Conservation (phyloP, 1,140 invertebrate species). For the Microplitis mediator region DNA sequence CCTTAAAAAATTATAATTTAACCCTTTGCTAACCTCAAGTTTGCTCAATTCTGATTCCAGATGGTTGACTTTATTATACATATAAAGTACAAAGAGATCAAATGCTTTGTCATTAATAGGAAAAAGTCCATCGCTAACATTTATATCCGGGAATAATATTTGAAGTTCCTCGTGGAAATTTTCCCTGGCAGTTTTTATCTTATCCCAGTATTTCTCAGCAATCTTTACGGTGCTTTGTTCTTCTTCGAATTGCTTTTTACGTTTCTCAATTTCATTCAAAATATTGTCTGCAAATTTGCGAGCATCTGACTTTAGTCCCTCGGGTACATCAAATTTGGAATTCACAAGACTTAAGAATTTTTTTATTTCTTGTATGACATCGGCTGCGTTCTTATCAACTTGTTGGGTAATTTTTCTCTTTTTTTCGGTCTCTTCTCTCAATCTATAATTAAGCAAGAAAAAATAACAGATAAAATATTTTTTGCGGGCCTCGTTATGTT, state of each 20-base stretch:
- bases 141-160: conserved; percentile 73
- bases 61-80: conserved; percentile 69
- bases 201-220: conserved; percentile 73
- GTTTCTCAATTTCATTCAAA: conserved; percentile 65
- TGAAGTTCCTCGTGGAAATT: conserved; percentile 76
- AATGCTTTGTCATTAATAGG: conserved; percentile 69
- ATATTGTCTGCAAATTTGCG: conserved; percentile 69
- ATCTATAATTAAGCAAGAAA: conserved; percentile 40
- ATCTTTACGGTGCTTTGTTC: conserved; percentile 65
- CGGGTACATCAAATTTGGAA: conserved; percentile 59
- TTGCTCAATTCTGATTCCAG: conserved; percentile 76
- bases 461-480: neutral
- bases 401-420: conserved; percentile 60
- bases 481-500: too few species aligned
- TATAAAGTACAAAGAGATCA: conserved; percentile 72
- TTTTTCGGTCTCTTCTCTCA: conserved; percentile 66
- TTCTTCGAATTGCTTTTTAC: conserved; percentile 66
- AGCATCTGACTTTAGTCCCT: conserved; percentile 58
- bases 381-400: conserved; percentile 60
- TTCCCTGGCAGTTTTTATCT: conserved; percentile 70
- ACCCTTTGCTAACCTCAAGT: conserved; percentile 54
- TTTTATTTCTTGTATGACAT: conserved; percentile 47
- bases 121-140: conserved; percentile 70
- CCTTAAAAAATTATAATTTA: neutral
- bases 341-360: conserved; percentile 55